These are phyloP conservation scores for Bostrychus sinensis DNA, from an alignment of 2,113 vertebrate genomes.

Conservation along the genomic window DNA sequence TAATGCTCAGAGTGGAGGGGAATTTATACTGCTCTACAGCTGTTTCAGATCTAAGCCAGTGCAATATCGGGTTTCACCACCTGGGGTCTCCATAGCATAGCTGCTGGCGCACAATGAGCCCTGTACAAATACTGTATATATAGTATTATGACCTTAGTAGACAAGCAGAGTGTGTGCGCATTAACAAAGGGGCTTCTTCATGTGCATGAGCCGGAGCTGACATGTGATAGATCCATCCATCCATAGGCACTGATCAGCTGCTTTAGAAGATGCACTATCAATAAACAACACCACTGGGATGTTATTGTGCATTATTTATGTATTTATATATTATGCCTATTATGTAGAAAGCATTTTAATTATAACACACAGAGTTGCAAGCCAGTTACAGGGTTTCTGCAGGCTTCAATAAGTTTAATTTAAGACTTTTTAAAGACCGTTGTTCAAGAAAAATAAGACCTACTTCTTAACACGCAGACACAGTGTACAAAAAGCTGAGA, in stretches of 20 bases:
- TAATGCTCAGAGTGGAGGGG: constrained; percentile 11
- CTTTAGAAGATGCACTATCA: constrained; percentile 20
- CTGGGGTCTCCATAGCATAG: constrained; percentile 53
- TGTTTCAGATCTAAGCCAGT: constrained; percentile 29
- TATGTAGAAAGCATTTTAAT: too few species aligned
- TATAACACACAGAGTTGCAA: too few species aligned
- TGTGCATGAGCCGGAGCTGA: constrained; percentile 31
- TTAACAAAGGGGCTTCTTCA: constrained; percentile 67
- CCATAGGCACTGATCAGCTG: constrained; percentile 57
- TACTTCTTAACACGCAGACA: too few species aligned
- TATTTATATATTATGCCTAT: constrained; percentile 38
- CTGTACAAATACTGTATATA: not conserved
- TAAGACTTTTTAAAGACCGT: not conserved
- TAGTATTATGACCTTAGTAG: constrained; percentile 10
- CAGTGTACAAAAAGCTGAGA: too few species aligned
- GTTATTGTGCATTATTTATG: constrained; percentile 6
- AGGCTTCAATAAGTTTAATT: too few species aligned
- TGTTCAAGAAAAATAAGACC: too few species aligned
- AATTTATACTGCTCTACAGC: constrained; percentile 19
- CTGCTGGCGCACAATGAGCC: not conserved
- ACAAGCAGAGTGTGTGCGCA: constrained; percentile 4
- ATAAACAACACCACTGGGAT: constrained; percentile 12
- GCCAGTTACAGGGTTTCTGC: too few species aligned
- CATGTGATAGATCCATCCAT: constrained; percentile 70
- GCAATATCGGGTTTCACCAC: constrained; percentile 54